Evolutionary conservation across 64 coral and sea anemone species (phyloP).

Genomic region (Pachyseris speciosa): DNA sequence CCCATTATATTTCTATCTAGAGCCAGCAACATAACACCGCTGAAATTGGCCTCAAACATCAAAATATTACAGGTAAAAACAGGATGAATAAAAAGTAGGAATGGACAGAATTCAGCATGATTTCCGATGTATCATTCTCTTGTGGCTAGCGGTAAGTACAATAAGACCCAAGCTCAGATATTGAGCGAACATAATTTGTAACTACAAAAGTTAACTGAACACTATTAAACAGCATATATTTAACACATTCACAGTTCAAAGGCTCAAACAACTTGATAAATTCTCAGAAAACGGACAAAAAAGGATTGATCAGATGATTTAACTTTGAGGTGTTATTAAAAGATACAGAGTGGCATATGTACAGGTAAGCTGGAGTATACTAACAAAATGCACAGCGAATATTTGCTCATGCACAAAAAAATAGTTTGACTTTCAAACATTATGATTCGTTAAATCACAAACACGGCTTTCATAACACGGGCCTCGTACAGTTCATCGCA

Average conservation of each 20-base stretch:
- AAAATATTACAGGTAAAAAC: not conserved
- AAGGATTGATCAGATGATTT: not conserved
- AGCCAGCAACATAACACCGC: too few species aligned
- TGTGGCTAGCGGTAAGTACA: not conserved
- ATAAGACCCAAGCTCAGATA: not conserved
- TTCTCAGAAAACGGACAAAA: not conserved
- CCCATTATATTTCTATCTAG: not conserved
- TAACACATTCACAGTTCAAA: not conserved
- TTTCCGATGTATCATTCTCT: not conserved
- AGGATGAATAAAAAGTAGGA: not conserved
- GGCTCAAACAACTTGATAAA: not conserved
- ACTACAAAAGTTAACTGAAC: not conserved
- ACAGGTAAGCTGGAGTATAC: too few species aligned
- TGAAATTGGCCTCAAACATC: too few species aligned
- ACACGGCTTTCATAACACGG: not conserved
- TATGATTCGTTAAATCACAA: not conserved
- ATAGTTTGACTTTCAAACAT: not conserved
- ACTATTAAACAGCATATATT: not conserved
- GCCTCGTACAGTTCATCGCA: not conserved
- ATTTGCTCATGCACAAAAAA: not conserved
- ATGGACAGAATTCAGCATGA: not conserved
- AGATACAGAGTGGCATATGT: not conserved
- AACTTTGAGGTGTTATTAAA: not conserved
- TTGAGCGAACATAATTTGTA: not conserved
- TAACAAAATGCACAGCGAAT: conserved; percentile 3